Conservation (phyloP, 92 coral and sea anemone species). For the Porites divaricata region DNA sequence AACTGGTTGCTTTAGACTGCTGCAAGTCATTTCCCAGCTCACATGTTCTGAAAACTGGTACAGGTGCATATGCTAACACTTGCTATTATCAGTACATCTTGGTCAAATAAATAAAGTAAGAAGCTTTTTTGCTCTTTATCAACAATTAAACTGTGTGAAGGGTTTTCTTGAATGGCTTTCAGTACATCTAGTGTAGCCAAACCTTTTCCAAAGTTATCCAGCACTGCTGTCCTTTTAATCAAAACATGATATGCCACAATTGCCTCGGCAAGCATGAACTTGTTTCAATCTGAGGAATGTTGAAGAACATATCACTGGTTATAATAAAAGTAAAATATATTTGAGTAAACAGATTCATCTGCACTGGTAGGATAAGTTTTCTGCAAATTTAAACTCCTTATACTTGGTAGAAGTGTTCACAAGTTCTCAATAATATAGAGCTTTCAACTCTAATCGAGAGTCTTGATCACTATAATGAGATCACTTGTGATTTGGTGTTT, state of each 20-base stretch:
- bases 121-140: too few relatives aligned
- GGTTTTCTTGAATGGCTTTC: constrained; percentile 34
- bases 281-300: constrained; percentile 30
- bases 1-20: too few relatives aligned
- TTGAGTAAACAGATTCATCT: too few relatives aligned
- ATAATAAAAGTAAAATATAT: constrained; percentile 2
- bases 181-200: constrained; percentile 33
- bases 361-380: too few relatives aligned
- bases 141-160: constrained; percentile 38
- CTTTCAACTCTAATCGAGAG: too few relatives aligned
- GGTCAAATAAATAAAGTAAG: not conserved
- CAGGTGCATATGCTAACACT: not conserved
- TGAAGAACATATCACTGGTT: constrained; percentile 9
- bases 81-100: not conserved
- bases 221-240: constrained; percentile 38
- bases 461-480: too few relatives aligned
- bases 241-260: constrained; percentile 44
- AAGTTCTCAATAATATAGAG: too few relatives aligned
- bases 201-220: constrained; percentile 41
- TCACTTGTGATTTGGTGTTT: not conserved
- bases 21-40: too few relatives aligned
- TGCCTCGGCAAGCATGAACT: constrained; percentile 33
- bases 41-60: not conserved
- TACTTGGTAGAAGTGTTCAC: too few relatives aligned
- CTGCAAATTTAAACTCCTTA: too few relatives aligned